phyloP scores from a whole-genome alignment of 2,113 vertebrate genomes.

The Corythaeola cristata region DNA sequence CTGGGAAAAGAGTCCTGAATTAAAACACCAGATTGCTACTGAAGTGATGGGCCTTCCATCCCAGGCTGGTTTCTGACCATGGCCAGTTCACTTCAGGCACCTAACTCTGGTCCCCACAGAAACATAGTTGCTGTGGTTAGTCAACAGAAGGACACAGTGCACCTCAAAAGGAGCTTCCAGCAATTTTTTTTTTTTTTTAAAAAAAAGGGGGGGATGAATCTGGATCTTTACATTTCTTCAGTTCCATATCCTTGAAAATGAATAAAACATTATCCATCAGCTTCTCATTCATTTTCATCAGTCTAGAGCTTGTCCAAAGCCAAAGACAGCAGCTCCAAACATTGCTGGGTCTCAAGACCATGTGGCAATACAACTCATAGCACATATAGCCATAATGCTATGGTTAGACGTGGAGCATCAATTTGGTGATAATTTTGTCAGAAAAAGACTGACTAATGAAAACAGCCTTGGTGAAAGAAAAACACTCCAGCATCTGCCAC shows the following conservation, averaged over 20 bases:
- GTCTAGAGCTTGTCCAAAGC: neutral
- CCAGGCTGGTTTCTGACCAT: neutral
- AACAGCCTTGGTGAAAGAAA: neutral
- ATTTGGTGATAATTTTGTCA: neutral
- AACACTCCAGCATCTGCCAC: neutral
- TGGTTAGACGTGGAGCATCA: neutral
- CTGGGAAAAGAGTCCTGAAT: neutral
- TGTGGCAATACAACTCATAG: neutral
- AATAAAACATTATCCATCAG: neutral
- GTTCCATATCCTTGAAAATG: neutral
- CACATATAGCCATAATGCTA: fast-evolving
- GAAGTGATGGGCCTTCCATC: neutral
- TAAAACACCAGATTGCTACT: neutral
- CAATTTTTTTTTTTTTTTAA: neutral
- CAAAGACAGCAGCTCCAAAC: neutral
- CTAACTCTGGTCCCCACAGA: neutral
- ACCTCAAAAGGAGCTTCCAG: neutral
- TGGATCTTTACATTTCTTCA: neutral
- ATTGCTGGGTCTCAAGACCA: neutral
- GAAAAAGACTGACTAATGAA: neutral
- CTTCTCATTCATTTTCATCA: neutral
- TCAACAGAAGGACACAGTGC: neutral
- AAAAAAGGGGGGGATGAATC: neutral
- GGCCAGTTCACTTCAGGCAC: neutral
- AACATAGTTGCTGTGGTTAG: neutral